Evolutionary conservation across 1,140 invertebrate species (phyloP), one percentile per base, ranked within the genome.

Genomic region (Frieseomelitta varia): DNA sequence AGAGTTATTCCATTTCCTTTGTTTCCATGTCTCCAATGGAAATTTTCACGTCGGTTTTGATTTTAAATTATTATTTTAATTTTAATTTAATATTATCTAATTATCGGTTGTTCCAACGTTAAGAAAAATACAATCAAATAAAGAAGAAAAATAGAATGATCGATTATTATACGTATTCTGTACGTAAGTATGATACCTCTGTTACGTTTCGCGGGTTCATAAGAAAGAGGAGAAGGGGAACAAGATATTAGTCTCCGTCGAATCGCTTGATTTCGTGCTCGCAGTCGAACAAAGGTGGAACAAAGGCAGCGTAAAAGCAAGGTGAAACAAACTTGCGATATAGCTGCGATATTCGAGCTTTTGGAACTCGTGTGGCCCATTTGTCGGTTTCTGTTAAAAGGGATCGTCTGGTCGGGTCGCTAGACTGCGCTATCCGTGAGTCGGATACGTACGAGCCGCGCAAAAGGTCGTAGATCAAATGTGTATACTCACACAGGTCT

Each of bases 401-500:
- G 76, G 47, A 30, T 63, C 56, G 61, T 55, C 19, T 47, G 74
- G 19, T n/a, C 19, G 58, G 61, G n/a, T 65, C 58, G 61, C 12
- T 27, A 65, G 17, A 21, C 58, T 27, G 8, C 39, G 8, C 39
- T 47, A 47, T 47, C 61, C 17, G 51, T 24, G 21, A 30, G 21
- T 47, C 53, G 53, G 68, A 19, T 6, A 51, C 55, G n/a, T 47
- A 80, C 8, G 55, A 61, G 72, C 51, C 53, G 39, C 4, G 53
- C 11, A 24, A 79, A 55, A 73, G 79, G 27, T 81, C 56, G 69
- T 74, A 34, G 69, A 74, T 81, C 69, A 74, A 81, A 63, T 65
- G 79, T 73, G 19, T 72, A 73, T 72, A 73, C 30, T 56, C 69
- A 53, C 69, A 53, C 79, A 17, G 69, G 56, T 73, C 69, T 81